Conservation (phyloP, 2,888 invertebrate genomes). For the Caenorhabditis sulstoni region DNA sequence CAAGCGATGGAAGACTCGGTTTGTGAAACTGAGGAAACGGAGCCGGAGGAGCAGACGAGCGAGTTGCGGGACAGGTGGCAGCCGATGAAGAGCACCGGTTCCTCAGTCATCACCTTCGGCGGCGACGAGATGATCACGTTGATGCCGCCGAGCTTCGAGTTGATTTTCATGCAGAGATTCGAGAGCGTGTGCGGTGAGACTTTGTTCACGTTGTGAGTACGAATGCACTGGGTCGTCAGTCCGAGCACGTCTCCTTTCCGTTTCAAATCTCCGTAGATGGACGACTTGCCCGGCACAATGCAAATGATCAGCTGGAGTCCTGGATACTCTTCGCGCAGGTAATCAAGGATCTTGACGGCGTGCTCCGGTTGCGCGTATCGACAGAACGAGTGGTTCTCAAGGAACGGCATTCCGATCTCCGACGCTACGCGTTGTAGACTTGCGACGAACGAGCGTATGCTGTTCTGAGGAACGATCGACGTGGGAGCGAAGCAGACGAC, state of each 20-base stretch:
- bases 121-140: constrained; percentile 34
- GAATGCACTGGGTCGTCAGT: constrained; percentile 54
- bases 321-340: constrained; percentile 2
- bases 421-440: constrained; percentile 31
- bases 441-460: constrained; percentile 24
- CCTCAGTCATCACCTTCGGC: background rate
- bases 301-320: constrained; percentile 45
- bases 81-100: constrained; percentile 53
- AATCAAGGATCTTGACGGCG: constrained; percentile 19
- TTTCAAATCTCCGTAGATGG: constrained; percentile 53
- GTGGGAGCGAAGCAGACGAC: constrained; percentile 42
- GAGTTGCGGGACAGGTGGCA: constrained; percentile 47
- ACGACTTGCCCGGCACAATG: constrained; percentile 53
- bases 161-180: constrained; percentile 61
- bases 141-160: constrained; percentile 56
- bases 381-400: constrained; percentile 29
- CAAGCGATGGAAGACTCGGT: constrained; percentile 42
- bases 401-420: constrained; percentile 58
- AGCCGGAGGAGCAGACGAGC: constrained; percentile 3
- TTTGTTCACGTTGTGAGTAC: constrained; percentile 39
- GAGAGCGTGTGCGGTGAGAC: constrained; percentile 49
- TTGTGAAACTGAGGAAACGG: constrained; percentile 7
- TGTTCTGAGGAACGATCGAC: background rate
- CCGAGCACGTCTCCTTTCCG: constrained; percentile 49
- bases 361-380: constrained; percentile 43